phyloP scores from a whole-genome alignment of 1,140 invertebrate species.

The Camponotus floridanus region DNA sequence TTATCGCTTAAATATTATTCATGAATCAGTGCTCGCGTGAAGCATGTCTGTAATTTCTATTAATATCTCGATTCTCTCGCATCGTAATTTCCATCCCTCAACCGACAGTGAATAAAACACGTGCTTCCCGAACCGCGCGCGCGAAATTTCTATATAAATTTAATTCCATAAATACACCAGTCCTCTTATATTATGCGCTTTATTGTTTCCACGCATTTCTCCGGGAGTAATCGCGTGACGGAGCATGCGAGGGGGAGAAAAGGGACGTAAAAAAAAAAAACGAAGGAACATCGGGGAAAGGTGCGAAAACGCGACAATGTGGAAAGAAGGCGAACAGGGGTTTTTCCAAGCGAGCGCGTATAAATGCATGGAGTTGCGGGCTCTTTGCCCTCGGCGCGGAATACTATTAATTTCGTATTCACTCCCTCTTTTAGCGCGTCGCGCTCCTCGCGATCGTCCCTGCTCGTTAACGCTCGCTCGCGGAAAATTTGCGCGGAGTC shows the following conservation, averaged over 20 bases:
- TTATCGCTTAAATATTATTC: constrained; percentile 40
- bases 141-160: neutral
- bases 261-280: neutral
- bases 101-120: constrained; percentile 3
- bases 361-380: constrained; percentile 70
- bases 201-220: constrained; percentile 26
- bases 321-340: constrained; percentile 18
- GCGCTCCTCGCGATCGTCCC: constrained; percentile 58
- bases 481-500: constrained; percentile 35
- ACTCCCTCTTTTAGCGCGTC: constrained; percentile 68
- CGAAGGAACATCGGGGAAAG: neutral
- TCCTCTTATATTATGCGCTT: neutral
- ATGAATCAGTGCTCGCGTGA: neutral
- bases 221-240: constrained; percentile 26
- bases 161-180: neutral
- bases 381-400: constrained; percentile 65
- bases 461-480: constrained; percentile 67
- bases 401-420: constrained; percentile 77
- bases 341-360: constrained; percentile 58
- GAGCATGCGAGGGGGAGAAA: neutral
- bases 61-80: neutral
- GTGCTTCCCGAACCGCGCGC: neutral
- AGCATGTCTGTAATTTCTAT: neutral
- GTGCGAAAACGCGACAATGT: neutral
- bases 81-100: neutral